Conservation (phyloP, 2,113 vertebrate species). For the Hemichromis elongatus region DNA sequence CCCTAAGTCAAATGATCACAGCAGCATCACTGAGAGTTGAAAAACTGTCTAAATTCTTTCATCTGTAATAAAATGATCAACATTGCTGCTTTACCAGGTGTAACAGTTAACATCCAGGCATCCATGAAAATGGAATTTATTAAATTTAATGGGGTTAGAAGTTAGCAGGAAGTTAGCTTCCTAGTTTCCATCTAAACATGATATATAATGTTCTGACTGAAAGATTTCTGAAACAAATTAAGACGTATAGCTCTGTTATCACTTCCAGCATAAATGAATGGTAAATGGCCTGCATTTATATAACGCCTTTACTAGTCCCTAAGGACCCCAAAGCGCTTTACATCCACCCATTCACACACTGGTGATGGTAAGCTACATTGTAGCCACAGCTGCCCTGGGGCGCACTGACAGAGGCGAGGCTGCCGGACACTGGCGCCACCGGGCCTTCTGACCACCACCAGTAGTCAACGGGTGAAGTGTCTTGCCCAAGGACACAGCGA, state of each 20-base stretch:
- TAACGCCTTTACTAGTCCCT: too few relatives aligned
- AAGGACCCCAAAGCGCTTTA: too few relatives aligned
- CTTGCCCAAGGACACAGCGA: too few relatives aligned
- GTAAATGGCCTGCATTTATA: too few relatives aligned
- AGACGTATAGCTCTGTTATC: neutral
- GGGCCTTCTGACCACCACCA: too few relatives aligned
- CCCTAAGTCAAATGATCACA: neutral
- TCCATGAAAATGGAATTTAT: neutral
- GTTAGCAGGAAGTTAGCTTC: neutral
- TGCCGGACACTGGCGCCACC: too few relatives aligned
- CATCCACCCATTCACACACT: too few relatives aligned
- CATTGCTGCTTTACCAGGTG: neutral
- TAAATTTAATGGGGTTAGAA: neutral
- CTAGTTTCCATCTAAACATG: neutral
- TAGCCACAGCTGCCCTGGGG: too few relatives aligned
- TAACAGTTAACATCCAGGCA: neutral
- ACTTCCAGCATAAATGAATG: neutral
- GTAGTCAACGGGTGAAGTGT: too few relatives aligned
- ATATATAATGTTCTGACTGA: neutral
- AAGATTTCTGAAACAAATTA: neutral
- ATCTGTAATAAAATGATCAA: neutral
- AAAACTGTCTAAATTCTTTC: neutral
- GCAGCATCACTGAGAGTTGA: neutral
- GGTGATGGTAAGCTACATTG: too few relatives aligned
- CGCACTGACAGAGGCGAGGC: too few relatives aligned